These are phyloP conservation scores for Drosophila dunni DNA, from an alignment of 1,140 invertebrate genomes.

Conservation along the genomic window DNA sequence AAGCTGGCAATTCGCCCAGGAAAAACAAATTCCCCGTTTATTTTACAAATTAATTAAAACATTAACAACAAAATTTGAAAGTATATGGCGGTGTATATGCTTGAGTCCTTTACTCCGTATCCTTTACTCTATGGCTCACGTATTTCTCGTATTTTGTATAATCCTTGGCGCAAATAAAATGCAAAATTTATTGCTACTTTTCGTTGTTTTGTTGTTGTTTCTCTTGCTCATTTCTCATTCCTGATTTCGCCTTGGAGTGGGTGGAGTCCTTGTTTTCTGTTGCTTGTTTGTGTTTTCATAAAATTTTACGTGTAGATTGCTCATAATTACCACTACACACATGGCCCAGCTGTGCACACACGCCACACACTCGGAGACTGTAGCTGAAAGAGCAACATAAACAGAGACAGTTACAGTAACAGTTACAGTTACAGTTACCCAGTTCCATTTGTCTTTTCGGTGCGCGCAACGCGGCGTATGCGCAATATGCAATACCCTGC, in stretches of 20 bases:
- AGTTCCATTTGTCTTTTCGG: constrained; percentile 59
- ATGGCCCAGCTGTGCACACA: constrained; percentile 38
- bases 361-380: constrained; percentile 12
- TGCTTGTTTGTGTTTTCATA: constrained; percentile 53
- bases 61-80: constrained; percentile 60
- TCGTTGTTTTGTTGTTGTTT: background rate
- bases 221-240: background rate
- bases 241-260: no score
- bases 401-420: constrained; percentile 32
- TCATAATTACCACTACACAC: constrained; percentile 73
- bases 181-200: constrained; percentile 63
- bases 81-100: constrained; percentile 17
- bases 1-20: constrained; percentile 33
- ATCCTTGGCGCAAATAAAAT: constrained; percentile 72
- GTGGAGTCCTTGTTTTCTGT: background rate
- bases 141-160: constrained; percentile 35
- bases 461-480: constrained; percentile 62
- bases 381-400: constrained; percentile 24
- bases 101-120: constrained; percentile 19
- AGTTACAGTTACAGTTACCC: constrained; percentile 26
- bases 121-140: background rate
- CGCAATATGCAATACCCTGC: constrained; percentile 45
- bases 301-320: constrained; percentile 64
- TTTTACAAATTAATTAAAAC: constrained; percentile 77
- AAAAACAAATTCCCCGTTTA: constrained; percentile 48